phyloP scores from a whole-genome alignment of 2,113 vertebrate species.

The Collichthys lucidus region DNA sequence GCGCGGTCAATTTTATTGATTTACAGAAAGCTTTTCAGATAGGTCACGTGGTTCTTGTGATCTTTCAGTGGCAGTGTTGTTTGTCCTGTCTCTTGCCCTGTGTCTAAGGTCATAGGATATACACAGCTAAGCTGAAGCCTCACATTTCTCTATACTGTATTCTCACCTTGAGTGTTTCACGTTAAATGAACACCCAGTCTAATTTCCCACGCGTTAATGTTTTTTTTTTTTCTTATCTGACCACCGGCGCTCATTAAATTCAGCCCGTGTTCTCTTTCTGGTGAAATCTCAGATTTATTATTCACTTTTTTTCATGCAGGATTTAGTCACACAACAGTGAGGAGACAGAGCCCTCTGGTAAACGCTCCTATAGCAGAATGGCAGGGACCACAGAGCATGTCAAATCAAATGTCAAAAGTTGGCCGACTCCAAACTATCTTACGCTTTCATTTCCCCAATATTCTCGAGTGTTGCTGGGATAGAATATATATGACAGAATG shows the following conservation, averaged over 20 bases:
- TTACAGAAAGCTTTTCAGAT: conserved; percentile 61
- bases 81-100: neutral
- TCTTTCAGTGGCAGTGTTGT: conserved; percentile 21
- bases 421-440: conserved; percentile 52
- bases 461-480: conserved; percentile 24
- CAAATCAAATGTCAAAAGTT: conserved; percentile 69
- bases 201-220: conserved; percentile 8
- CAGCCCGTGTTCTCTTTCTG: conserved; percentile 37
- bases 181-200: conserved; percentile 15
- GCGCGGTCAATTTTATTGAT: conserved; percentile 72
- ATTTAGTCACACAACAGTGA: conserved; percentile 69
- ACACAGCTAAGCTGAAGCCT: neutral
- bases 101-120: conserved; percentile 36
- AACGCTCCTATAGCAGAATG: conserved; percentile 49
- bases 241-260: conserved; percentile 26
- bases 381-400: conserved; percentile 58
- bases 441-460: conserved; percentile 30
- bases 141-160: neutral
- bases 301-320: conserved; percentile 56
- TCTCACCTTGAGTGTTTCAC: conserved; percentile 14
- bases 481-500: conserved; percentile 50
- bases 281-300: conserved; percentile 51
- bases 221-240: conserved; percentile 42
- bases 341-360: conserved; percentile 47
- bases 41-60: conserved; percentile 47